Percentiles rank a stretch among this genome's conserved stretches.
phyloP scores from a whole-genome alignment of 2,888 invertebrate genomes.

The Phasia obesa region DNA sequence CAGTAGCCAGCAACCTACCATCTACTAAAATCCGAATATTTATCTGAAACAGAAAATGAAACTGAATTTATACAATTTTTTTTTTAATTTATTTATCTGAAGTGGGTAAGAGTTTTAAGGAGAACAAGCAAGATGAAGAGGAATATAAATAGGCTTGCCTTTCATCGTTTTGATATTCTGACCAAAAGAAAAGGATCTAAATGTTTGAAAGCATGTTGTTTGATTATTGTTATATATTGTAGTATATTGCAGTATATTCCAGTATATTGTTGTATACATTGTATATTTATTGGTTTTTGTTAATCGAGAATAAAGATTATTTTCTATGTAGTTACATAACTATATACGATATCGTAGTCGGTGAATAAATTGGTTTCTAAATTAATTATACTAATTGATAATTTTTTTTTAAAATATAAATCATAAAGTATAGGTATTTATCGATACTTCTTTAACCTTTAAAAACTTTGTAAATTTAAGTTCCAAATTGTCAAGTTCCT shows the following conservation, averaged over 20 bases:
- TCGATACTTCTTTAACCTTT: too few species aligned
- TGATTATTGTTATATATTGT: conserved; percentile 20
- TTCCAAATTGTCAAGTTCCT: too few species aligned
- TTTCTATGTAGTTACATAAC: too few species aligned
- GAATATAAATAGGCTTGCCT: conserved; percentile 28
- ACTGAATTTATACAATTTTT: conserved; percentile 63
- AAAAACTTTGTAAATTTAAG: too few species aligned
- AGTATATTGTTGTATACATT: conserved; percentile 15
- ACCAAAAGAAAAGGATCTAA: not conserved
- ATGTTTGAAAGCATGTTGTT: not conserved
- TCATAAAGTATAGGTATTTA: too few species aligned
- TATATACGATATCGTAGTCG: not conserved
- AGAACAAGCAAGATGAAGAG: conserved; percentile 10
- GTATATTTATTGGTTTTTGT: not conserved
- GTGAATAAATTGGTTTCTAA: not conserved
- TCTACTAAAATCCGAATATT: conserved; percentile 22
- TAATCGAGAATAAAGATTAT: not conserved
- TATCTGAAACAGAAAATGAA: conserved; percentile 58
- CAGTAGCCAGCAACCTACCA: not conserved
- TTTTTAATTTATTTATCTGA: conserved; percentile 19
- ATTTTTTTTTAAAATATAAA: too few species aligned
- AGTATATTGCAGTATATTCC: too few species aligned
- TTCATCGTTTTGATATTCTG: conserved; percentile 2
- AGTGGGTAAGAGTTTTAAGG: conserved; percentile 34
- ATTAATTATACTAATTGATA: conserved; percentile 2